Conservation (phyloP, 2,888 invertebrate species). For the Corythucha ciliata region DNA sequence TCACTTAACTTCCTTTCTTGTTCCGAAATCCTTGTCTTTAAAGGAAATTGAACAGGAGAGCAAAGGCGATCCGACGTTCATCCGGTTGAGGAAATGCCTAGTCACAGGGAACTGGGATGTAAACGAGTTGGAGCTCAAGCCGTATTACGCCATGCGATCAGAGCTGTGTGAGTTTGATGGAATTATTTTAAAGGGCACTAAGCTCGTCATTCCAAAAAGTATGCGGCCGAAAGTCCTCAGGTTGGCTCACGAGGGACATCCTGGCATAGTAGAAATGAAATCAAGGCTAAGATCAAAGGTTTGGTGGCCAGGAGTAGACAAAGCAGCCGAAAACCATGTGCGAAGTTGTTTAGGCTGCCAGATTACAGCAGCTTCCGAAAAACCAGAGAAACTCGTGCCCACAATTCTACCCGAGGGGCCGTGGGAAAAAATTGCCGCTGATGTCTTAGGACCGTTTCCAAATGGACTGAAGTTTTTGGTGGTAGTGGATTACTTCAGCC, state of each 20-base stretch:
- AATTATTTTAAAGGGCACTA: neutral
- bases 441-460: constrained; percentile 9
- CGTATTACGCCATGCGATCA: neutral
- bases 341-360: constrained; percentile 23
- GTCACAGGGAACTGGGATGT: neutral
- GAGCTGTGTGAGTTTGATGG: constrained; percentile 7
- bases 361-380: constrained; percentile 12
- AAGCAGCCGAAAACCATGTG: constrained; percentile 12
- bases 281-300: constrained; percentile 5
- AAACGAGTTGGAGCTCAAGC: neutral
- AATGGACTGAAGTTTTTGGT: constrained; percentile 5
- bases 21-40: no score
- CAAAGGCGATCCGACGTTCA: no score
- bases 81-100: no score
- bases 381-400: constrained; percentile 30
- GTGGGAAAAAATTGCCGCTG: constrained; percentile 17
- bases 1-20: no score
- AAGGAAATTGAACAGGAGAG: no score
- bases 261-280: constrained; percentile 38
- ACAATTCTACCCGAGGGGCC: constrained; percentile 10
- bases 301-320: constrained; percentile 18
- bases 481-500: constrained; percentile 4
- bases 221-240: neutral
- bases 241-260: constrained; percentile 39
- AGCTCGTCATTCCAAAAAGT: neutral